Evolutionary conservation across 1,140 invertebrate genomes (phyloP), one percentile per base, ranked within the genome.

Genomic region (Drosophila willistoni): DNA sequence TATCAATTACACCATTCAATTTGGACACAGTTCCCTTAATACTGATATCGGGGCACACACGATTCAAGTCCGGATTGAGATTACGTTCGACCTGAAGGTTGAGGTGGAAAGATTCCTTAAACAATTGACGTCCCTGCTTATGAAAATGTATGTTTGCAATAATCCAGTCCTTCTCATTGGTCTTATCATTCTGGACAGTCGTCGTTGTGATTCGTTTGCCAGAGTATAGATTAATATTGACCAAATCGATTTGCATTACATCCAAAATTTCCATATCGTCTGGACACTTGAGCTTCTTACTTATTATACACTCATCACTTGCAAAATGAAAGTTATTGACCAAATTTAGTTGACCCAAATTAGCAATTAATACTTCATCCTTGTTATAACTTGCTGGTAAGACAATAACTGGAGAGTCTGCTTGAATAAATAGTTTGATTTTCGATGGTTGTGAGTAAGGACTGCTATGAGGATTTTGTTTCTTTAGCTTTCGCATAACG

Each of bases 21-120:
- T 97, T 97, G 0, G 97, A 97, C 47, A 99, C 93, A 17, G 95
- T 95, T 14, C 98, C 98, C 64, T 96, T 95, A 13, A 99, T 94
- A 71, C 95, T 96, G 82, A 97, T 94, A 92, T 99, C 98, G 0
- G 98, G 96, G 65, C 98, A 96, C 93, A 93, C 81, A 66, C 92
- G 80, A 54, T 77, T 72, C 6, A 63, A 59, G 14, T 72, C 73
- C 5, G 81, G 93, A 69, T 97, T 96, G n/a, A 98, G 92, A 93
- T 98, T 98, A 51, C 96, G 93, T 90, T 97, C 96, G 4, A 98
- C 94, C 89, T 96, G 94, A 19, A 98, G 92, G 54, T 96, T 95
- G 29, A 98, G 91, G 66, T 96, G 94, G 82, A 96, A 97, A 66
- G 96, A 97, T 71, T 98, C 95, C 19, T 95, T 95, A 1, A 98